Evolutionary conservation across 64 coral and sea anemone genomes (phyloP).

Genomic region (Acropora tenuis): DNA sequence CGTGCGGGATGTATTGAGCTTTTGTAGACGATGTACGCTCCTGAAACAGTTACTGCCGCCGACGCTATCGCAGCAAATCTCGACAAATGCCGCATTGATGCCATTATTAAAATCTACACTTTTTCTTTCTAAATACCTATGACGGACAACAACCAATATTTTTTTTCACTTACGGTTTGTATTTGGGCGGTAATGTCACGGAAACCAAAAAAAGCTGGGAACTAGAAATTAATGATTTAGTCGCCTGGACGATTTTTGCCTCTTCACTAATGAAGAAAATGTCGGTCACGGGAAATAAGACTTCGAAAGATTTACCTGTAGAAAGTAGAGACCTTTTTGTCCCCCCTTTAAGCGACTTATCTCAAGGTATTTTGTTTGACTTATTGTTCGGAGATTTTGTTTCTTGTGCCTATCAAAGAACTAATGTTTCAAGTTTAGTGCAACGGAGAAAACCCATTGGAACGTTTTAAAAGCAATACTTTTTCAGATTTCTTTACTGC

Average conservation of each 20-base stretch:
- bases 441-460: too few relatives aligned
- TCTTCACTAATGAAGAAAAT: background rate
- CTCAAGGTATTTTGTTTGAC: conserved; percentile 57
- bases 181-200: background rate
- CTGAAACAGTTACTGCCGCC: conserved; percentile 70
- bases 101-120: background rate
- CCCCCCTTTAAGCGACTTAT: conserved; percentile 75
- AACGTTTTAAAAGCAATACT: too few relatives aligned
- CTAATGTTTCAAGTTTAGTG: background rate
- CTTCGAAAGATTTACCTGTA: conserved; percentile 46
- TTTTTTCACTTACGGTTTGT: background rate
- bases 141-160: background rate
- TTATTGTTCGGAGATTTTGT: background rate
- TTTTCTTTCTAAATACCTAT: background rate
- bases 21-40: conserved; percentile 64
- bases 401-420: background rate
- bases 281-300: background rate
- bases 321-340: conserved; percentile 74
- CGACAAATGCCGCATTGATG: conserved; percentile 14
- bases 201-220: background rate
- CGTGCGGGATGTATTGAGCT: conserved; percentile 32
- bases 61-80: conserved; percentile 37
- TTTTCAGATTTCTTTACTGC: too few relatives aligned
- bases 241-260: conserved; percentile 38
- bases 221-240: background rate